Evolutionary conservation across 2,888 invertebrate species (phyloP), one percentile per base, ranked within the genome.

Genomic region (Thalpophila matura): DNA sequence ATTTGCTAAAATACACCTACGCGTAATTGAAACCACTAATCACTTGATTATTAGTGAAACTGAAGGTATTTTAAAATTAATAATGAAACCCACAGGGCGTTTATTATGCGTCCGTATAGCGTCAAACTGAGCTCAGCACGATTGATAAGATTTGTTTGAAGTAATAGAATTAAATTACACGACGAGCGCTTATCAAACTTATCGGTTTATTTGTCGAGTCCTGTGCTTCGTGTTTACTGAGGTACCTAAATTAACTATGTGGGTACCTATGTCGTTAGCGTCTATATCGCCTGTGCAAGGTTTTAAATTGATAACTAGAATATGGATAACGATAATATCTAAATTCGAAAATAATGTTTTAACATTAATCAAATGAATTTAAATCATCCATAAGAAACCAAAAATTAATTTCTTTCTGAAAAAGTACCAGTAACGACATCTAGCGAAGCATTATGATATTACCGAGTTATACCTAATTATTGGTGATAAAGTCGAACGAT

Each of bases 111-210:
- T 60, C 55, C 55, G 42, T 50, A 70, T 77, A 61, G 69, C 74
- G 76, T 76, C 73, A 65, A 70, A 86, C 82, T 86, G 83, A 80
- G 79, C 81, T 68, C 77, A 72, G 57, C 78, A 69, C 69, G 80
- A 84, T 86, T 89, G 94, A 94, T 93, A 93, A 92, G 85, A 86
- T 88, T 85, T 86, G 82, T 89, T 88, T 86, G 86, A 86, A 89
- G 87, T 84, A 86, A 86, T 86, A 82, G 83, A 83, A 86, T 81
- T 82, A 81, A 83, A 88, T 84, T 79, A 82, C 75, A 79, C 73
- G 82, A 86, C 83, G 84, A 83, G 75, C 75, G 80, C 91, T 94
- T 94, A 94, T 94, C 94, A 81, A 74, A 88, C 76, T 92, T 93
- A 94, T 94, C 93, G 85, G 85, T 82, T 70, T 89, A 86, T 92